These are phyloP conservation scores for Melanerpes formicivorus DNA, from an alignment of 2,113 vertebrate species.

Conservation along the genomic window DNA sequence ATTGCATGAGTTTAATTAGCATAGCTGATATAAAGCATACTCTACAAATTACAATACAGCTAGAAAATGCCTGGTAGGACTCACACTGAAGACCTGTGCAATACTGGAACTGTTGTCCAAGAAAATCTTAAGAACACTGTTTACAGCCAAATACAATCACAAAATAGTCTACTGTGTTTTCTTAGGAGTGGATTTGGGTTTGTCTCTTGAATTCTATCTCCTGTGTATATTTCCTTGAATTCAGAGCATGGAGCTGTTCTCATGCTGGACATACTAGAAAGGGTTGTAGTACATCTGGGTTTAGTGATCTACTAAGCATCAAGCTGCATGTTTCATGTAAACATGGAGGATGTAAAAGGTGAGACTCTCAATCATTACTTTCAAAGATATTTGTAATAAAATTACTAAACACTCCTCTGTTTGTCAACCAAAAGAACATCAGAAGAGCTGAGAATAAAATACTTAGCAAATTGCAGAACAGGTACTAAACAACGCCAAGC, in stretches of 20 bases:
- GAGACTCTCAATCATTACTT: neutral
- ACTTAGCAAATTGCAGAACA: neutral
- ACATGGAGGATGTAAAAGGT: neutral
- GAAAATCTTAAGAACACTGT: neutral
- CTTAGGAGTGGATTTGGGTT: neutral
- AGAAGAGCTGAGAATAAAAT: conserved; percentile 1
- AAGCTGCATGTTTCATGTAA: neutral
- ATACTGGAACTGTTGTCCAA: neutral
- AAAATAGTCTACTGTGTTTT: neutral
- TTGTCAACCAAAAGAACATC: neutral
- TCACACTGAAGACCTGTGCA: neutral
- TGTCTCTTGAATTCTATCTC: neutral
- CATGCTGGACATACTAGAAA: neutral
- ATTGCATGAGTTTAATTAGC: neutral
- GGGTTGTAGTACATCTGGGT: neutral
- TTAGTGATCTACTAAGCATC: neutral
- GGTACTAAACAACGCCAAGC: neutral
- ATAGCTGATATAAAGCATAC: neutral
- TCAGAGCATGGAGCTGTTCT: neutral
- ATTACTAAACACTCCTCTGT: neutral
- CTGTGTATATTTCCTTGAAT: neutral
- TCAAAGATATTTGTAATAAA: neutral
- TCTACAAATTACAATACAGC: neutral
- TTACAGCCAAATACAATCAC: neutral
- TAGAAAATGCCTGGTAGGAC: neutral